These are phyloP conservation scores for Torymus aiolomorphi DNA, from an alignment of 2,888 invertebrate species.

Conservation along the genomic window DNA sequence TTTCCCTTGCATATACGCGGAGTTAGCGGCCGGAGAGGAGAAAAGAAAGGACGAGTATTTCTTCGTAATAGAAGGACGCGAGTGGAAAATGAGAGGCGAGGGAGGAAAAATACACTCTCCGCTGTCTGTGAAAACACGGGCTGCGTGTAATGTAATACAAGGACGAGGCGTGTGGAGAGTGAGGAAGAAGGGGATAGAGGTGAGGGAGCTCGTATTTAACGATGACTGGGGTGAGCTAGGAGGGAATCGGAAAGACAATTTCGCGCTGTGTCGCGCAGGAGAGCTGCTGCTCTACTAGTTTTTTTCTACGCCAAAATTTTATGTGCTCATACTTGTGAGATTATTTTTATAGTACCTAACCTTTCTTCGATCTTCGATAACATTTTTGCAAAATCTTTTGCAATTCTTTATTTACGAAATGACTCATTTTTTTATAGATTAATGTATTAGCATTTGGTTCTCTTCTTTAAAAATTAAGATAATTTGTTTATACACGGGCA, in stretches of 20 bases:
- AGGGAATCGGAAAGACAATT: neutral
- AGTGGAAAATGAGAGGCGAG: conserved; percentile 32
- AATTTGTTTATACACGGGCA: too few species aligned
- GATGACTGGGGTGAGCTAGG: conserved; percentile 19
- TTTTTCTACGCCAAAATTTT: neutral
- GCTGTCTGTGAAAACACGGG: conserved; percentile 62
- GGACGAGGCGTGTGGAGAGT: neutral
- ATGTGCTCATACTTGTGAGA: too few species aligned
- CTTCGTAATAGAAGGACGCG: neutral
- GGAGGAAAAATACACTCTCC: conserved; percentile 55
- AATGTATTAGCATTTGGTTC: too few species aligned
- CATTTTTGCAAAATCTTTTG: too few species aligned
- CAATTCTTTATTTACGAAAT: too few species aligned
- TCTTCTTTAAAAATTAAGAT: too few species aligned
- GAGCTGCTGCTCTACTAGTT: neutral
- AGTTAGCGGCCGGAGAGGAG: too few species aligned
- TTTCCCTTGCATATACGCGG: neutral
- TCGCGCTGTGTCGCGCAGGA: neutral
- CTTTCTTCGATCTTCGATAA: too few species aligned
- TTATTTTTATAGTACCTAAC: too few species aligned
- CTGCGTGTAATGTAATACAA: too few species aligned
- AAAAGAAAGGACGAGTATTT: too few species aligned
- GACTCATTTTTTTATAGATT: too few species aligned
- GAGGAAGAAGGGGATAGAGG: neutral
- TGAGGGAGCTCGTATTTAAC: conserved; percentile 29